Base-by-base conservation (phyloP, 2,113 vertebrate genomes). In the Alaudala cheleensis region DNA sequence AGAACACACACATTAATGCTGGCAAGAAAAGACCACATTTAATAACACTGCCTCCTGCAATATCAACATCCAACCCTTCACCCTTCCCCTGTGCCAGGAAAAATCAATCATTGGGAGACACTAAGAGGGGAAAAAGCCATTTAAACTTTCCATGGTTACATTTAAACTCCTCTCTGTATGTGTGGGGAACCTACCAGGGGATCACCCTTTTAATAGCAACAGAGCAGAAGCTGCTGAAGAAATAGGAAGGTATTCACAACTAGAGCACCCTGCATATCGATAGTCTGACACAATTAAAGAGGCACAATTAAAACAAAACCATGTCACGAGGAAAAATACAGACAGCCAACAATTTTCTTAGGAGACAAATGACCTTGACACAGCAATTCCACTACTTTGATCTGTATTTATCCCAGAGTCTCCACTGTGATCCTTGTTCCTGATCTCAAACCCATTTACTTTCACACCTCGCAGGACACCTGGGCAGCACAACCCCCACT, bases 391-490 rank as follows among this genome's bases (percentile, higher is more conserved):
- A 90, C 28, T 34, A 8, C 82, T 81, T 80, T 6, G 0, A 74
- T 74, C 73, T 84, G 23, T 81, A 69, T 71, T 86, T 84, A 88
- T 76, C 73, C 93, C 76, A 79, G 72, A 91, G 66, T 31, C 33
- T 76, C 33, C 25, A 1, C 14, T 14, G 74, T 8, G 11, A 71
- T n/a, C 73, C 54, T 39, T 1, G 0, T 7, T 67, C 54, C 76
- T 10, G 6, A 65, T 42, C 58, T 64, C 81, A 56, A 53, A 71
- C 56, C 42, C 45, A 0, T n/a, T 23, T 73, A 25, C 31, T 44
- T 29, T 17, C 73, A 34, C 18, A 4, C 24, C 51, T 57, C 1
- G 0, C 8, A 5, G 51, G 56, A 65, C 8, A 0, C 0, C 1
- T 0, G 4, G 20, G 37, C 0, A 0, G 31, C 42, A 34, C 2